Percentiles rank a stretch among this genome's conserved stretches.
Conservation (phyloP, 1,140 invertebrate species). For the Drosophila kepulauana region DNA sequence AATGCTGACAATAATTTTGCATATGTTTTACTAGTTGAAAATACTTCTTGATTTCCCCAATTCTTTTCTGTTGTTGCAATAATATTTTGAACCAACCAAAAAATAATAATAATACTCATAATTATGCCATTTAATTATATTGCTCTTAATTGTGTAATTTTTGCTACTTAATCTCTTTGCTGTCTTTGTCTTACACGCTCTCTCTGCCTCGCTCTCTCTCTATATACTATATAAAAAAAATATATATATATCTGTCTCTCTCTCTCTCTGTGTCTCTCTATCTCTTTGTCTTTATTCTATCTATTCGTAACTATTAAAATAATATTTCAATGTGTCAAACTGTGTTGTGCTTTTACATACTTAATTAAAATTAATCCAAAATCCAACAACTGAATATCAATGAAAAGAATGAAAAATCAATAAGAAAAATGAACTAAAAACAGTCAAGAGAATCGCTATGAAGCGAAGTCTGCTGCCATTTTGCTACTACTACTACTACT, state of each 20-base stretch:
- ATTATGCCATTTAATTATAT: slow-evolving; percentile 26
- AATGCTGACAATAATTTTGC: slow-evolving; percentile 23
- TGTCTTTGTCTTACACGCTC: slow-evolving; percentile 62
- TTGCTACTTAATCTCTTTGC: slow-evolving; percentile 48
- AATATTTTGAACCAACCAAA: background rate
- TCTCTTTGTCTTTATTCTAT: slow-evolving; percentile 38
- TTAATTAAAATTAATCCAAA: slow-evolving; percentile 54
- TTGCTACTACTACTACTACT: slow-evolving; percentile 18
- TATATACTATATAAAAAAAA: slow-evolving; percentile 41
- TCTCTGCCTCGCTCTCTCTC: slow-evolving; percentile 43
- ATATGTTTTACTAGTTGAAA: slow-evolving; percentile 45
- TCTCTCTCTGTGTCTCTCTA: slow-evolving; percentile 32
- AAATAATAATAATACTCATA: slow-evolving; percentile 12
- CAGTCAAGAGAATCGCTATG: slow-evolving; percentile 39
- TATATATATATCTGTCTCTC: slow-evolving; percentile 17
- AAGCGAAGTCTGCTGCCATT: slow-evolving; percentile 24
- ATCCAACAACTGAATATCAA: slow-evolving; percentile 58
- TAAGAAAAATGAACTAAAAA: slow-evolving; percentile 37
- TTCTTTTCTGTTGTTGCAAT: slow-evolving; percentile 17
- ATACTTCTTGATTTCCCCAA: slow-evolving; percentile 26
- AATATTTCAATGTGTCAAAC: slow-evolving; percentile 76
- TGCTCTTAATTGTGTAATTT: slow-evolving; percentile 60
- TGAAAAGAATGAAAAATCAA: slow-evolving; percentile 20
- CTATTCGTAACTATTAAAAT: slow-evolving; percentile 53
- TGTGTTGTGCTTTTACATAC: slow-evolving; percentile 78